phyloP scores from a whole-genome alignment of 2,888 invertebrate genomes.

The Gortyna flavago region DNA sequence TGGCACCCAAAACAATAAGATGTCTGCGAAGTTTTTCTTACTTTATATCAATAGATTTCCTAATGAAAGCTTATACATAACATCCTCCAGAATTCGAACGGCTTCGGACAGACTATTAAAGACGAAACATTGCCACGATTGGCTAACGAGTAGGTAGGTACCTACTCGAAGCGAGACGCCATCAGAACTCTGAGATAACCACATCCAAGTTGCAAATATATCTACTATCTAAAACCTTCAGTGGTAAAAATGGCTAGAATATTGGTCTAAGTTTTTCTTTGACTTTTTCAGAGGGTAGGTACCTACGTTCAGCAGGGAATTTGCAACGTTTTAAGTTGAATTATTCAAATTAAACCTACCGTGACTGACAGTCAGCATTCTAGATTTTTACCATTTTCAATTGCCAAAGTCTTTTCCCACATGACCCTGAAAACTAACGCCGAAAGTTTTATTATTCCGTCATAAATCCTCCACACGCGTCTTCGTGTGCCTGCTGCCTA shows the following conservation, averaged over 20 bases:
- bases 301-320: conserved; percentile 2
- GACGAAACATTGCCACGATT: conserved; percentile 13
- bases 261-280: not conserved
- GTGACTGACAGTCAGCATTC: not conserved
- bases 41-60: not conserved
- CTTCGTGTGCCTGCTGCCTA: conserved; percentile 7
- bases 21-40: conserved; percentile 3
- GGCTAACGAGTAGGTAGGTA: not conserved
- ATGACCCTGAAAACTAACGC: conserved; percentile 3
- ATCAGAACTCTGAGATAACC: conserved; percentile 12
- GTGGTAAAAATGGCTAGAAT: not conserved
- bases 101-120: not conserved
- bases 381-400: conserved; percentile 12
- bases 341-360: conserved; percentile 1
- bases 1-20: not conserved
- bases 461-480: conserved; percentile 25
- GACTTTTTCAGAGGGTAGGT: not conserved
- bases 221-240: conserved; percentile 3
- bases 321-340: not conserved
- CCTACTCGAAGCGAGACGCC: not conserved
- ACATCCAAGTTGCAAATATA: not conserved
- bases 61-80: conserved; percentile 5
- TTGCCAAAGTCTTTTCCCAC: not conserved
- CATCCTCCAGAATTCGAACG: not conserved
- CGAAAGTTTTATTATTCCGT: conserved; percentile 1